Evolutionary conservation across 1,140 invertebrate genomes (phyloP).

Genomic region (Drosophila mayri): DNA sequence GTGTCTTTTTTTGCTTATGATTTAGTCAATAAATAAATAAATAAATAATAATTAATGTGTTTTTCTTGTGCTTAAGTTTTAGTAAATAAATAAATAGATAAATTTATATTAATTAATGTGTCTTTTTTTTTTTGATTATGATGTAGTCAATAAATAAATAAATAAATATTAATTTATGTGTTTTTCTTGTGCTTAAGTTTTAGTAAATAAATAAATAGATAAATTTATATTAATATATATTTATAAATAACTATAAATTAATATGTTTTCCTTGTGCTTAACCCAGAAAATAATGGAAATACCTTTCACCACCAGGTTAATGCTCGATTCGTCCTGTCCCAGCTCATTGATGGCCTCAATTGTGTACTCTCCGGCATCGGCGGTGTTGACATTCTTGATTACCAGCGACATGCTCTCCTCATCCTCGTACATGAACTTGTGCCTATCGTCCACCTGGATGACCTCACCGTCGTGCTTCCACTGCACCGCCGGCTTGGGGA

Average conservation of each 20-base stretch:
- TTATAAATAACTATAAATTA: too few species aligned
- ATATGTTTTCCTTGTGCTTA: too few species aligned
- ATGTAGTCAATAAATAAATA: too few species aligned
- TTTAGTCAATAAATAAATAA: too few species aligned
- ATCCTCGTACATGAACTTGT: conserved; percentile 96
- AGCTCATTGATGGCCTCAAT: conserved; percentile 95
- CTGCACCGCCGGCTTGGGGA: conserved; percentile 95
- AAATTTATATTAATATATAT: too few species aligned
- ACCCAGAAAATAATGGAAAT: background rate
- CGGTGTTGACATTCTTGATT: conserved; percentile 93
- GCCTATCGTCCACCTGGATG: conserved; percentile 91
- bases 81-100: too few species aligned
- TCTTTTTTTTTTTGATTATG: too few species aligned
- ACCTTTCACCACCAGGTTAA: conserved; percentile 91
- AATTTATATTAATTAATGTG: too few species aligned
- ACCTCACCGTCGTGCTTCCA: conserved; percentile 95
- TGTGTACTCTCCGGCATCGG: conserved; percentile 94
- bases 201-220: too few species aligned
- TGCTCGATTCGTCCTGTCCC: conserved; percentile 91
- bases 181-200: background rate
- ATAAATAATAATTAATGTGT: too few species aligned
- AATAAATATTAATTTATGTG: too few species aligned
- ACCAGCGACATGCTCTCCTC: conserved; percentile 95
- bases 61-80: background rate
- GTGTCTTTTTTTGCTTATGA: too few species aligned